These are phyloP conservation scores for Gymnocheta viridis DNA, from an alignment of 2,888 invertebrate genomes.

Conservation along the genomic window DNA sequence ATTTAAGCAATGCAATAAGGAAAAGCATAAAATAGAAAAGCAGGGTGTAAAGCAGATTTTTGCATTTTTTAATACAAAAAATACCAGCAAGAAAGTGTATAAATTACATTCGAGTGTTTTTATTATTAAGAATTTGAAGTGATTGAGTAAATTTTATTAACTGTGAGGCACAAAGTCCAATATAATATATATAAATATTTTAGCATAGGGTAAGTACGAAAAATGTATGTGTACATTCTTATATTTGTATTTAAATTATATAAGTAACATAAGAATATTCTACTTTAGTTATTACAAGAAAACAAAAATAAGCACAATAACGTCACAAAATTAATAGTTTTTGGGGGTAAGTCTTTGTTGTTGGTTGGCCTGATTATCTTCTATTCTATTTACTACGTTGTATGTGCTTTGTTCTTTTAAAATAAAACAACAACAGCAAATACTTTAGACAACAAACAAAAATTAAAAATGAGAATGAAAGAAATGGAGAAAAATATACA, in stretches of 20 bases:
- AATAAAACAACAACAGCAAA: not conserved
- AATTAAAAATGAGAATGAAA: not conserved
- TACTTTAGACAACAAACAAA: not conserved
- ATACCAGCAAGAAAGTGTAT: constrained; percentile 3
- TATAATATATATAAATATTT: constrained; percentile 24
- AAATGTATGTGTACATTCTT: not conserved
- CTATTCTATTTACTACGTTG: not conserved
- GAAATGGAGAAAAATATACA: not conserved
- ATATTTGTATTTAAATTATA: not conserved
- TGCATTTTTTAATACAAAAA: constrained; percentile 4
- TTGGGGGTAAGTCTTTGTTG: not conserved
- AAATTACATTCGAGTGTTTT: constrained; percentile 20
- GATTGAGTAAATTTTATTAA: not conserved
- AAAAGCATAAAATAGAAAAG: not conserved
- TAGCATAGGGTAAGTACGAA: constrained; percentile 39
- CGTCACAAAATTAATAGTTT: not conserved
- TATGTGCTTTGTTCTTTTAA: not conserved
- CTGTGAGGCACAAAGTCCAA: constrained; percentile 60
- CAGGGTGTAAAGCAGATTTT: constrained; percentile 5
- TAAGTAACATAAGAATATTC: not conserved
- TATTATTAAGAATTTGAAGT: constrained; percentile 3
- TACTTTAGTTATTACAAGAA: not conserved
- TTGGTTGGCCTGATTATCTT: not conserved
- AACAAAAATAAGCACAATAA: not conserved
- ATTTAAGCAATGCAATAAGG: too few species aligned